Conservation (phyloP, 2,888 invertebrate genomes). For the Eupsilia transversa region DNA sequence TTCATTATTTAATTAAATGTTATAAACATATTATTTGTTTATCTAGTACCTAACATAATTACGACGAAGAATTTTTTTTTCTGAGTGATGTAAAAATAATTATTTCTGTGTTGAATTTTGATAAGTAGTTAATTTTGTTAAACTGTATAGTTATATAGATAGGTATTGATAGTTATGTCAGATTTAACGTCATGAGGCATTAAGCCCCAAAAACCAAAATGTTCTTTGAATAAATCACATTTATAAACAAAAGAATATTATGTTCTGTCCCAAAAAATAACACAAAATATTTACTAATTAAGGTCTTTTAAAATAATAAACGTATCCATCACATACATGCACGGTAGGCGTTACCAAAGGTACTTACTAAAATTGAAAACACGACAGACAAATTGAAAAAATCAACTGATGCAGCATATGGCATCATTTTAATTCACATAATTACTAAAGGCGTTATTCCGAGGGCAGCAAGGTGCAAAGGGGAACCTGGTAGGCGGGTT, state of each 20-base stretch:
- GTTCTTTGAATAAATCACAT: neutral
- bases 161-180: neutral
- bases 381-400: constrained; percentile 44
- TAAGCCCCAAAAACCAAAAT: neutral
- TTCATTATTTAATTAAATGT: neutral
- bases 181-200: neutral
- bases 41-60: neutral
- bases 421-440: constrained; percentile 64
- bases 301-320: constrained; percentile 21
- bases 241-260: neutral
- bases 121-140: neutral
- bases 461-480: constrained; percentile 69
- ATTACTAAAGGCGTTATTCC: constrained; percentile 73
- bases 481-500: constrained; percentile 66
- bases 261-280: neutral
- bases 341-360: constrained; percentile 39
- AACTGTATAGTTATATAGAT: neutral
- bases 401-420: constrained; percentile 64
- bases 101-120: neutral
- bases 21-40: neutral
- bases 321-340: constrained; percentile 12
- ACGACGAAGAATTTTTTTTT: neutral
- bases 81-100: neutral
- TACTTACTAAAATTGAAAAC: constrained; percentile 48
- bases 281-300: neutral